Percentiles rank a stretch among this genome's conserved stretches.
These are phyloP conservation scores for Quadriops clusia DNA, from an alignment of 2,888 invertebrate genomes.

Conservation along the genomic window DNA sequence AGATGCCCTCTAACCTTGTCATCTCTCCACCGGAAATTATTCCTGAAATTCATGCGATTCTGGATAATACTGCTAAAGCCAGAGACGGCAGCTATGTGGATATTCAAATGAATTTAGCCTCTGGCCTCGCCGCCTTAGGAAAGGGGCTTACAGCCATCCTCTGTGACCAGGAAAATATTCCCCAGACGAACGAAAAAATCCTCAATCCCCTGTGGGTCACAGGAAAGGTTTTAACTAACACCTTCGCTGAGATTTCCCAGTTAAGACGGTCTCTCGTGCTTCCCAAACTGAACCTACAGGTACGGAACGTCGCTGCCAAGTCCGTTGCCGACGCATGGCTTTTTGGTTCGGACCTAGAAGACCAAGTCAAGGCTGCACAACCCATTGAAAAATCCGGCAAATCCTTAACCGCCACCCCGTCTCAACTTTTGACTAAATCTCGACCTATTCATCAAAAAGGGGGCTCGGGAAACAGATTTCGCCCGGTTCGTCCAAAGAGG, in stretches of 20 bases:
- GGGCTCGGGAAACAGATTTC: conserved; percentile 2
- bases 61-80: neutral
- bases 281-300: neutral
- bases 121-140: neutral
- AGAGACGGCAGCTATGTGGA: conserved; percentile 3
- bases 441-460: too few relatives aligned
- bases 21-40: neutral
- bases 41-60: neutral
- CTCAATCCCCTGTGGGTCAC: neutral
- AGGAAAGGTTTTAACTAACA: neutral
- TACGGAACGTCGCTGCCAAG: neutral
- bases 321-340: neutral
- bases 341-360: neutral
- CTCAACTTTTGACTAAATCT: neutral
- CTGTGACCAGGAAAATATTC: neutral
- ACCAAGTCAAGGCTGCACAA: neutral
- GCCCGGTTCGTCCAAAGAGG: conserved; percentile 2
- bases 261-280: neutral
- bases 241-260: neutral
- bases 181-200: neutral
- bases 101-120: neutral
- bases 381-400: neutral
- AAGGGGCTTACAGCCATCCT: neutral
- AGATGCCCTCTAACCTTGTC: neutral
- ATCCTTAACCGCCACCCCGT: neutral